Conservation (phyloP, 2,797 vertebrate genomes). For the Sebastolobus altivelis region DNA sequence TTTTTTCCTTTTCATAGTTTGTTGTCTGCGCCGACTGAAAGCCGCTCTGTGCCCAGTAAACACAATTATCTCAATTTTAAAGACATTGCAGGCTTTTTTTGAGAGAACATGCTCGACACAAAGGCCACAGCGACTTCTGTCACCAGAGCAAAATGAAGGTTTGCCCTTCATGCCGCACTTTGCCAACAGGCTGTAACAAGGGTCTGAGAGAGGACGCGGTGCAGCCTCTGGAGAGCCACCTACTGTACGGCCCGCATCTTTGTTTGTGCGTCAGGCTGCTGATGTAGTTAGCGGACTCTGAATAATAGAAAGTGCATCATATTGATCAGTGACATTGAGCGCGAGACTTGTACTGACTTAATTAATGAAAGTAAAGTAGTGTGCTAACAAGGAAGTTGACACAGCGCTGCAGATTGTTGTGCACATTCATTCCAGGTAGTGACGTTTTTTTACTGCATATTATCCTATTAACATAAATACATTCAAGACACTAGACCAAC, state of each 20-base stretch:
- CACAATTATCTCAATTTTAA: constrained; percentile 87
- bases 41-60: constrained; percentile 76
- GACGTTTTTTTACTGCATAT: constrained; percentile 1
- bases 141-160: constrained; percentile 51
- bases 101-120: constrained; percentile 54
- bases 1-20: constrained; percentile 67
- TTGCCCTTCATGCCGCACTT: constrained; percentile 44
- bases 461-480: constrained; percentile 34
- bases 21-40: constrained; percentile 80
- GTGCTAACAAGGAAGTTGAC: constrained; percentile 46
- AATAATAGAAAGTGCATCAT: constrained; percentile 70
- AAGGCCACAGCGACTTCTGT: constrained; percentile 61
- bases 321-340: constrained; percentile 68
- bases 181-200: constrained; percentile 58
- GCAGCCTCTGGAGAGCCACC: constrained; percentile 52
- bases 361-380: constrained; percentile 56
- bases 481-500: constrained; percentile 42
- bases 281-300: constrained; percentile 56
- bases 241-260: constrained; percentile 33
- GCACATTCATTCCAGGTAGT: constrained; percentile 22
- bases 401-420: background rate
- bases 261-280: constrained; percentile 57
- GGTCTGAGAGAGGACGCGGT: constrained; percentile 26
- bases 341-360: constrained; percentile 47
- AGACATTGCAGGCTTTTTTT: constrained; percentile 63